Evolutionary conservation across 53 echinoderm and acorn worm genomes (phyloP).

Genomic region (Holothuria leucospilota): DNA sequence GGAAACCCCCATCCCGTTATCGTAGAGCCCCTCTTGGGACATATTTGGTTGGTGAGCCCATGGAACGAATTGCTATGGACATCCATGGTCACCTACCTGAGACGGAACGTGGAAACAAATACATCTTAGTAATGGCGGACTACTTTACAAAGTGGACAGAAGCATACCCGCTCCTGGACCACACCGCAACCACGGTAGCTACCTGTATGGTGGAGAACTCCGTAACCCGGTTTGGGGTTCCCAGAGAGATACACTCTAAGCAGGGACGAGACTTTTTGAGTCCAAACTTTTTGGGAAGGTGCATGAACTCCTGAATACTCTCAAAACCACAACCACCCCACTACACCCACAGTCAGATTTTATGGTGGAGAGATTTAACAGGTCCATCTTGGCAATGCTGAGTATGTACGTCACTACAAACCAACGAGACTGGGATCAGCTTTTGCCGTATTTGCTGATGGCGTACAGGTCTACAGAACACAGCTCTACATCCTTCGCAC

Average conservation of each 20-base stretch:
- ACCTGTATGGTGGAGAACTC: constrained; percentile 41
- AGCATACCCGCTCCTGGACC: constrained; percentile 43
- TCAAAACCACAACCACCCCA: constrained; percentile 28
- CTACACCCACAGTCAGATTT: constrained; percentile 43
- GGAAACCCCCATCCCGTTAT: background rate
- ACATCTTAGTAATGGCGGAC: constrained; percentile 48
- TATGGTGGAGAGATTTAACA: constrained; percentile 42
- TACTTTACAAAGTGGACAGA: constrained; percentile 60
- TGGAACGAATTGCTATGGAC: constrained; percentile 56
- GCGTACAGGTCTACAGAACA: constrained; percentile 26
- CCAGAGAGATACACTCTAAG: constrained; percentile 24
- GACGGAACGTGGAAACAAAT: constrained; percentile 37
- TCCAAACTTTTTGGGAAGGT: constrained; percentile 36
- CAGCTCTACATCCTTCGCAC: constrained; percentile 3
- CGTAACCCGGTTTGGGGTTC: constrained; percentile 42
- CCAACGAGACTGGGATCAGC: constrained; percentile 45
- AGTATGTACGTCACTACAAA: background rate
- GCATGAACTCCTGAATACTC: constrained; percentile 20
- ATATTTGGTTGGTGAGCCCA: background rate
- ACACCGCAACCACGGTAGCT: constrained; percentile 29
- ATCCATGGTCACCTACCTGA: constrained; percentile 44
- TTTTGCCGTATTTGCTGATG: constrained; percentile 25
- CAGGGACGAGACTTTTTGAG: constrained; percentile 50
- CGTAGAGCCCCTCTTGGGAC: background rate
- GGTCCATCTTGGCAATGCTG: constrained; percentile 27